Evolutionary conservation across 2,888 invertebrate genomes (phyloP).

Genomic region (Ochropacha duplaris): DNA sequence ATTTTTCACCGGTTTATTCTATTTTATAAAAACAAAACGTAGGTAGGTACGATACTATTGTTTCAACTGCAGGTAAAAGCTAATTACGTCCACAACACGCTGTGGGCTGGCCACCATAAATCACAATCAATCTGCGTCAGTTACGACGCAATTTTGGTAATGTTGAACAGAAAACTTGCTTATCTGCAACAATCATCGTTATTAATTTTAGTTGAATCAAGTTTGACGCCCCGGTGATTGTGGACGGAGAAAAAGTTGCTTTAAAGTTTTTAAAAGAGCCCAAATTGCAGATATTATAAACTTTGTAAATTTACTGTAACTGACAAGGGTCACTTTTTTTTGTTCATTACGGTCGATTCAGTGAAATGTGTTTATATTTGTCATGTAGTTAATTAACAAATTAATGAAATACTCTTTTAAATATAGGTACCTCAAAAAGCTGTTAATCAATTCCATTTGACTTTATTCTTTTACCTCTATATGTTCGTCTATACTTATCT

Average conservation of each 20-base stretch:
- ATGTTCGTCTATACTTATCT: too few relatives aligned
- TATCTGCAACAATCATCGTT: conserved; percentile 18
- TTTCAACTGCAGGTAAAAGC: conserved; percentile 5
- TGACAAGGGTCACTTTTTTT: too few relatives aligned
- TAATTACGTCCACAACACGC: conserved; percentile 3
- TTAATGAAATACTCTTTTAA: too few relatives aligned
- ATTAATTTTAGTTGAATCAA: conserved; percentile 6
- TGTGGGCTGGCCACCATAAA: conserved; percentile 42
- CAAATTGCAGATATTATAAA: too few relatives aligned
- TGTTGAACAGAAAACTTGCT: conserved; percentile 36
- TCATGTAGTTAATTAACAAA: too few relatives aligned
- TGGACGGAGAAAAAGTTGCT: background rate
- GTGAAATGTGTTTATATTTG: too few relatives aligned
- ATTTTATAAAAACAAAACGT: background rate
- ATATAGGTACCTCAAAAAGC: too few relatives aligned
- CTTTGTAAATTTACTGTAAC: too few relatives aligned
- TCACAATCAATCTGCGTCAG: conserved; percentile 62
- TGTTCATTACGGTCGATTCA: too few relatives aligned
- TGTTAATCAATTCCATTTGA: too few relatives aligned
- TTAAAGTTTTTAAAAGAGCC: too few relatives aligned
- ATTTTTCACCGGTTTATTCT: background rate
- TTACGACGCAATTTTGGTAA: conserved; percentile 36
- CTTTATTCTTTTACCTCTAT: too few relatives aligned
- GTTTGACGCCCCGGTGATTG: background rate
- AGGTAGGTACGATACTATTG: background rate